Evolutionary conservation across 2,797 vertebrate genomes (phyloP), one percentile per base, ranked within the genome.

Genomic region (Hippopotamyrus pictus): DNA sequence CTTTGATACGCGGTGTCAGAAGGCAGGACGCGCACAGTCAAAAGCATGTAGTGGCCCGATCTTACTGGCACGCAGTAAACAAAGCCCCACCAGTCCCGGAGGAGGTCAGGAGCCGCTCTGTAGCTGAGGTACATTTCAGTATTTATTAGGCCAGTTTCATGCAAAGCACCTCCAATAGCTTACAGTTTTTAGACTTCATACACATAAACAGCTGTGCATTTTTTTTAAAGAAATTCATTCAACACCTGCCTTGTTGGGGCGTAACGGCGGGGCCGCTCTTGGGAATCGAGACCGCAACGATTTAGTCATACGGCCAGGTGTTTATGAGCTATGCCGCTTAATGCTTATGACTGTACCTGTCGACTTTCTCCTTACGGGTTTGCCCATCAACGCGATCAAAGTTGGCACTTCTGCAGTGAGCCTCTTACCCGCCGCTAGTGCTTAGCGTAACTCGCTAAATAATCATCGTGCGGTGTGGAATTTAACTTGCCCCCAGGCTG

Each of bases 391-490:
- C 90, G 91, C 6, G 1, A 90, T 88, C 91, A 57, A 65, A 91
- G 91, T 89, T 91, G 88, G 89, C 92, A 87, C 91, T 90, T 88
- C 41, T 87, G 9, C 25, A 88, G 53, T n/a, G 50, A 51, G 50
- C 85, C 73, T 87, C 76, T 86, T 87, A 86, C 85, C 48, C 59
- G 54, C 48, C 91, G 88, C 82, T 85, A 91, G 91, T 93, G 94
- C 94, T 95, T 95, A 91, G 95, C 92, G 91, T 93, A 93, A 94
- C 88, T 90, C 91, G 94, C 92, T 92, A 93, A 94, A 93, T 94
- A 94, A 50, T 92, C 91, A 69, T 92, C 93, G 89, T 94, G 94
- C 93, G 86, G 94, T 93, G 94, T 93, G 93, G 17, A 90, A 89
- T 86, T 86, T 69, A 86, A 83, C 86, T 89, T 91, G 69, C 37